Conservation (phyloP, 2,797 vertebrate genomes). For the Anisognathus igniventris region DNA sequence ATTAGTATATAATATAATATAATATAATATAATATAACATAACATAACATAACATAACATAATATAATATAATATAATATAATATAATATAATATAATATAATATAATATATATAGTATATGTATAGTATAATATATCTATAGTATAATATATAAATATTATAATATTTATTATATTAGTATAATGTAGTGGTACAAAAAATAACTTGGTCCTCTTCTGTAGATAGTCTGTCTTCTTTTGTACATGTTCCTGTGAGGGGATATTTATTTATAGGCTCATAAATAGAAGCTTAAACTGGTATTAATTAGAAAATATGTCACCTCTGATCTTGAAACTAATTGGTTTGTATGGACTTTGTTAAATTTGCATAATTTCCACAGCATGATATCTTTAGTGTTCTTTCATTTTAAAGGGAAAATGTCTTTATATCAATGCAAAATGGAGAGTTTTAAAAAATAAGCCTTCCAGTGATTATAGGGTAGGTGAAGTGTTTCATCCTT, state of each 20-base stretch:
- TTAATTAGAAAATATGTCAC: conserved; percentile 72
- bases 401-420: not conserved
- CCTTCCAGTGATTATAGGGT: not conserved
- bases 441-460: not conserved
- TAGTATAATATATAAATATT: no score
- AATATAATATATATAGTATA: no score
- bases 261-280: conserved; percentile 45
- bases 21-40: no score
- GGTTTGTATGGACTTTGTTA: conserved; percentile 72
- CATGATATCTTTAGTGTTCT: conserved; percentile 60
- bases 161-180: not conserved
- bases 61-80: no score
- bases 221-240: not conserved
- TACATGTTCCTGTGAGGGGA: not conserved
- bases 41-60: no score
- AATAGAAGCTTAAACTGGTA: conserved; percentile 80
- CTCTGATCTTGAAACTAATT: conserved; percentile 69
- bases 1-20: no score
- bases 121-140: no score
- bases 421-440: not conserved
- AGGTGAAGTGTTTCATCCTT: not conserved
- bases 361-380: conserved; percentile 75
- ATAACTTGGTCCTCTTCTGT: not conserved
- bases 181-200: not conserved
- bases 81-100: no score